These are phyloP conservation scores for Anthonomus grandis DNA, from an alignment of 1,140 invertebrate genomes.

Conservation along the genomic window DNA sequence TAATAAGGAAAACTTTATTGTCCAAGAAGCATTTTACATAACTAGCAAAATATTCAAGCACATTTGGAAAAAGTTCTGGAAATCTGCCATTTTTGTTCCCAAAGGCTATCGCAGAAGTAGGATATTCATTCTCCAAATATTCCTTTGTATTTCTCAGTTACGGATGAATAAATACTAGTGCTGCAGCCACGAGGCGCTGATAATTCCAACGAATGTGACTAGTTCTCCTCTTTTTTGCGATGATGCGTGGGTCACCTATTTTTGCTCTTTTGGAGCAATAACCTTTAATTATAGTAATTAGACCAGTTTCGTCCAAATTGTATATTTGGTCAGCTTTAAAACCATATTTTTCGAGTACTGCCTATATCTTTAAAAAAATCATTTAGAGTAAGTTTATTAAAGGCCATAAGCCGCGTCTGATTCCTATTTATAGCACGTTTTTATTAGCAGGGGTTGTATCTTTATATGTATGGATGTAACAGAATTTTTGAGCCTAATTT, in stretches of 20 bases:
- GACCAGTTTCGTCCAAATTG: neutral
- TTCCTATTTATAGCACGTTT: no score
- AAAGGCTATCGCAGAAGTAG: neutral
- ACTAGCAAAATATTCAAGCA: slow-evolving; percentile 51
- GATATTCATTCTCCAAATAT: neutral
- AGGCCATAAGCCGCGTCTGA: no score
- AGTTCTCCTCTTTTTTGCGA: neutral
- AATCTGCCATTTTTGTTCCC: slow-evolving; percentile 33
- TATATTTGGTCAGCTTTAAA: neutral
- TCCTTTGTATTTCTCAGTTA: neutral
- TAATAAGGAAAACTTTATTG: slow-evolving; percentile 45
- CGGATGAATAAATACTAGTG: neutral
- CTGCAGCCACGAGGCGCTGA: neutral
- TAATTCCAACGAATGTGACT: neutral
- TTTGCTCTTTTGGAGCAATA: neutral
- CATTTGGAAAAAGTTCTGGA: slow-evolving; percentile 17
- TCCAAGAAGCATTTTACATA: slow-evolving; percentile 41
- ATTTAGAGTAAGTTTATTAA: neutral
- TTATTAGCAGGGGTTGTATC: no score
- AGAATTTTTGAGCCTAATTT: no score
- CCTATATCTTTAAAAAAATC: neutral
- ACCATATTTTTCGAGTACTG: neutral
- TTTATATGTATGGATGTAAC: no score
- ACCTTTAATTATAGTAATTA: neutral
- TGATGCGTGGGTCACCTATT: neutral